Percentiles rank a stretch among this genome's conserved stretches.
These are phyloP conservation scores for Phyllopteryx taeniolatus DNA, from an alignment of 2,113 vertebrate genomes.

Conservation along the genomic window DNA sequence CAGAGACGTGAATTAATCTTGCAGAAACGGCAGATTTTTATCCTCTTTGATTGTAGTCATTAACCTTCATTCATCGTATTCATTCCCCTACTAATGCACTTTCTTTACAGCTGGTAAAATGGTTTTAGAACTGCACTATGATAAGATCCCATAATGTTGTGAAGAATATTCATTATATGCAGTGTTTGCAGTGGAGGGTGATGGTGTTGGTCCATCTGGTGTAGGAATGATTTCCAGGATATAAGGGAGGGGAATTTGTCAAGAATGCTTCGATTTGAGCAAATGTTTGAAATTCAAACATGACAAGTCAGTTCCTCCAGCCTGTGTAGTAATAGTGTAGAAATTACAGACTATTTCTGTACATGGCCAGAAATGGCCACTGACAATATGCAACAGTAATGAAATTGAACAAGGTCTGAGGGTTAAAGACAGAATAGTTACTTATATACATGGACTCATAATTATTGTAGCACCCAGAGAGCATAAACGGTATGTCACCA, in stretches of 20 bases:
- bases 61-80: conserved; percentile 20
- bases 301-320: neutral
- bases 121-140: neutral
- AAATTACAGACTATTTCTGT: neutral
- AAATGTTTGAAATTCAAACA: conserved; percentile 6
- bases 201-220: neutral
- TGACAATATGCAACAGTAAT: neutral
- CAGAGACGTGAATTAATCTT: conserved; percentile 24
- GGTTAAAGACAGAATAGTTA: neutral
- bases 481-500: neutral
- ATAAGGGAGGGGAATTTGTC: neutral
- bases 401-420: neutral
- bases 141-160: conserved; percentile 1
- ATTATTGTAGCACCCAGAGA: neutral
- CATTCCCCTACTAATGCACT: conserved; percentile 2
- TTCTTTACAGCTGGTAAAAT: conserved; percentile 5
- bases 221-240: neutral
- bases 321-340: neutral
- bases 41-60: conserved; percentile 6
- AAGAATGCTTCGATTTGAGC: neutral
- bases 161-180: conserved; percentile 1
- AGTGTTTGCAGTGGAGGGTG: neutral
- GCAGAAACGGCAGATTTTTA: conserved; percentile 20
- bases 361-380: neutral
- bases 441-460: neutral